A percentile compares a stretch with the other conserved stretches of the same genome.
Evolutionary conservation across 2,888 invertebrate species (phyloP).

Genomic region (Drosophila falleni): DNA sequence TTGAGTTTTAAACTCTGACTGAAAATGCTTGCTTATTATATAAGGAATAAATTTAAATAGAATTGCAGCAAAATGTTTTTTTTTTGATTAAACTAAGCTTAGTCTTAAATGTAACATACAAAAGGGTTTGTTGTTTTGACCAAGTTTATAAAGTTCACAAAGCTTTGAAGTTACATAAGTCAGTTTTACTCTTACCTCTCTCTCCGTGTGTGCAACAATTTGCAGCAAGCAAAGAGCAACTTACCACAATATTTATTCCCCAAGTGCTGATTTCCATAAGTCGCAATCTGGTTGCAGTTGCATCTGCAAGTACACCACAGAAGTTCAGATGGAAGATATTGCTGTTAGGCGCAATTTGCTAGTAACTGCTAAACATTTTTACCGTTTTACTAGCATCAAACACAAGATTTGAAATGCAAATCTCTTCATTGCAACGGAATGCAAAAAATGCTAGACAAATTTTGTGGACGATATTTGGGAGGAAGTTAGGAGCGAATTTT

Average conservation of each 20-base stretch:
- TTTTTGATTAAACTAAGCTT: conserved; percentile 6
- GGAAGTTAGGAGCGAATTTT: not conserved
- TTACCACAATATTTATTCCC: conserved; percentile 17
- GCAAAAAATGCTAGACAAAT: conserved; percentile 28
- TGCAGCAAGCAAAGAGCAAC: not conserved
- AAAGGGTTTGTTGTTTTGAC: conserved; percentile 10
- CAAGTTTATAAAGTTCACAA: conserved; percentile 14
- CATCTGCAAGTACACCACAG: not conserved
- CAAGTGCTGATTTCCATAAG: conserved; percentile 19
- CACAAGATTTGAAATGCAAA: conserved; percentile 39
- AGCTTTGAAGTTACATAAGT: conserved; percentile 6
- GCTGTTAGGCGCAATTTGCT: conserved; percentile 31
- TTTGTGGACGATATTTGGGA: not conserved
- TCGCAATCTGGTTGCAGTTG: conserved; percentile 8
- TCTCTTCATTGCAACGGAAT: conserved; percentile 21
- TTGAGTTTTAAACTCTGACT: not conserved
- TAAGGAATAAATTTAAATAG: not conserved
- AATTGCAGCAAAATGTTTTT: not conserved
- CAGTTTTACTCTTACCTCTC: conserved; percentile 2
- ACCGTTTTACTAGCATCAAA: conserved; percentile 15
- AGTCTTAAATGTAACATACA: conserved; percentile 8
- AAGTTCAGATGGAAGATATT: conserved; percentile 12
- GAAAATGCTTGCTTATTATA: not conserved
- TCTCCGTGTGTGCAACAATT: conserved; percentile 7
- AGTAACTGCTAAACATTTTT: conserved; percentile 34